Base-by-base conservation (phyloP, 92 coral and sea anemone species). In the Chrysogorgia sp. region DNA sequence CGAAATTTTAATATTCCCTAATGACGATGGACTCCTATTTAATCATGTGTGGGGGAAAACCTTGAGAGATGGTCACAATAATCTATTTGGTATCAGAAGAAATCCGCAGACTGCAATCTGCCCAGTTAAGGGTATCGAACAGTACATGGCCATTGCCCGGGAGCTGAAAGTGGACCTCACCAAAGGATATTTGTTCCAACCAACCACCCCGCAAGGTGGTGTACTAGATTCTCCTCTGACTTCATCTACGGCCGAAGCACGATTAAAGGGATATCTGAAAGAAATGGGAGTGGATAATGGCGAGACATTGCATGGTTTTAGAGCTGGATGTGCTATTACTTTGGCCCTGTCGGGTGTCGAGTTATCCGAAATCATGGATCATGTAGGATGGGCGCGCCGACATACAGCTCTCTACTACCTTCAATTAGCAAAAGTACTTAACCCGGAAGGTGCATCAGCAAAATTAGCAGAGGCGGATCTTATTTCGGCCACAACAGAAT, bases 31-130 rank as follows among this genome's bases (percentile, higher is more conserved):
- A 9, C 26, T 70, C 2, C 26, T 70, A 2, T 70, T 70, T 13
- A 70, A 70, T 26, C 71, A 76, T 35, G n/a, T n/a, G n/a, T n/a
- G n/a, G n/a, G n/a, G n/a, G n/a, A n/a, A n/a, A n/a, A n/a, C n/a
- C n/a, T n/a, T 63, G 3, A 12, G 83, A 19, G 75, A 63, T 28
- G 75, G 83, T 32, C 74, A 77, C 35, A 74, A 77, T 31, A 63
- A 77, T 77, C 62, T 77, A 7, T 80, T 80, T 80, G 84, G 84
- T 0, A 67, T 80, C 49, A 61, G 74, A 12, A 74, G 75, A 4
- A 63, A 63, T 43, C 60, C 74, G 4, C 62, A 77, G 0, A 62
- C 34, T 8, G 63, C n/a, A 6, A 63, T 77, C 17, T 63, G 82
- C 22, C 74, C 82, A 13, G 63, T 63, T 30, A 10, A 71, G 8